Conservation (phyloP, 1,140 invertebrate genomes). For the Meloidogyne chitwoodi region DNA sequence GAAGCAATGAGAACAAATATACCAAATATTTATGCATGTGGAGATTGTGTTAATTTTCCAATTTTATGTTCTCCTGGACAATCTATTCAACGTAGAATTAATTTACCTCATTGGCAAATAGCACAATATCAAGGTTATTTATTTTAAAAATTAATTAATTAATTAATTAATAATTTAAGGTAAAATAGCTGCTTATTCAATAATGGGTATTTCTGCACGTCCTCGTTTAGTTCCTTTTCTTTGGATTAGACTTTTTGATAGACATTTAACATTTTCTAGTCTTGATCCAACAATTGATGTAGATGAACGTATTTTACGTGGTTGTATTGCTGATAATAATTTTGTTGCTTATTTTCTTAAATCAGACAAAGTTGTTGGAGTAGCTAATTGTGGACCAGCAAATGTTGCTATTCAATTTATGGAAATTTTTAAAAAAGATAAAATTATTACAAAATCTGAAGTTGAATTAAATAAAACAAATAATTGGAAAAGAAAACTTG, state of each 20-base stretch:
- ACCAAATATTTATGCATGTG: constrained; percentile 12
- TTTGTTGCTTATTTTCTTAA: constrained; percentile 7
- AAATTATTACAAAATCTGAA: neutral
- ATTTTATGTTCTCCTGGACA: neutral
- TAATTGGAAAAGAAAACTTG: neutral
- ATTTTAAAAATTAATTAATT: neutral
- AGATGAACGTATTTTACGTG: constrained; percentile 4
- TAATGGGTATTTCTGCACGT: neutral
- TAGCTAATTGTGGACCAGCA: neutral
- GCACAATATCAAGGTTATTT: constrained; percentile 15
- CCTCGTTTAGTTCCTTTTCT: constrained; percentile 10
- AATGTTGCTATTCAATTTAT: constrained; percentile 4
- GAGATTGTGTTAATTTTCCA: constrained; percentile 5
- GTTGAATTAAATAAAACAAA: neutral
- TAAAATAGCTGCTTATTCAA: neutral
- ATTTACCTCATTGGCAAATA: constrained; percentile 16
- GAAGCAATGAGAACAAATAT: constrained; percentile 8
- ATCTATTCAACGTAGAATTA: neutral
- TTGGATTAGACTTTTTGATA: constrained; percentile 9
- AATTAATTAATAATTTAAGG: neutral
- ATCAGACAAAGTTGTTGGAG: neutral
- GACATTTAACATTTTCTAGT: constrained; percentile 10
- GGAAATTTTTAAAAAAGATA: neutral
- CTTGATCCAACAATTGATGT: neutral
- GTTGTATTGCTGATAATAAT: constrained; percentile 6